A percentile compares a stretch with the other conserved stretches of the same genome.
Conservation (phyloP, 2,113 vertebrate species). For the Galemys pyrenaicus region DNA sequence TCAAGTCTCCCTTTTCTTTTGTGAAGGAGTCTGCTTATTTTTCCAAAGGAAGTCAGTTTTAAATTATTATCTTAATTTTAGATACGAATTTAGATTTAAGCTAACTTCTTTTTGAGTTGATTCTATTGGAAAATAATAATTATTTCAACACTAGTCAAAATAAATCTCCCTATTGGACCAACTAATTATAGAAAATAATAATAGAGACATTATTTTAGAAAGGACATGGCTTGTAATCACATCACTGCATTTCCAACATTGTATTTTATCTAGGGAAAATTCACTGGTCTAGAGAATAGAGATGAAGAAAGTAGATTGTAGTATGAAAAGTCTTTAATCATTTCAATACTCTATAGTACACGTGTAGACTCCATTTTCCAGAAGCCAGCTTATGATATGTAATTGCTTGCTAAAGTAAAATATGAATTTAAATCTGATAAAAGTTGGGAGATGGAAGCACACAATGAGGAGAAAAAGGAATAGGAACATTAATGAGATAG, state of each 20-base stretch:
- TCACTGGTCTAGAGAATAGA: background rate
- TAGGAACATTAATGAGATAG: background rate
- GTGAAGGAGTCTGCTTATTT: background rate
- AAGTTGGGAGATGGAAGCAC: background rate
- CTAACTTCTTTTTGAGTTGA: background rate
- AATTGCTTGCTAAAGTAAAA: background rate
- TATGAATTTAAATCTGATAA: background rate
- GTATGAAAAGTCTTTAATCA: background rate
- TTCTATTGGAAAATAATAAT: conserved; percentile 26
- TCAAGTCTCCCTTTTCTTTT: background rate
- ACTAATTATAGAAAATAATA: conserved; percentile 16
- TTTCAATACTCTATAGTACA: background rate
- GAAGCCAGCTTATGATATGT: background rate
- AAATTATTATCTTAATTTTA: conserved; percentile 40
- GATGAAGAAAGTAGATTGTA: background rate
- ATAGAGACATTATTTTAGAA: background rate
- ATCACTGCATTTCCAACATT: background rate
- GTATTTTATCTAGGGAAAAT: background rate
- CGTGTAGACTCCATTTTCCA: background rate
- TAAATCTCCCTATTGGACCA: background rate
- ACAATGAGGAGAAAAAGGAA: background rate
- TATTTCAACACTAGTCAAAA: conserved; percentile 16
- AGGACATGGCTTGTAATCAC: background rate
- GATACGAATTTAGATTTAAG: background rate
- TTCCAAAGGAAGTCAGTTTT: conserved; percentile 30